phyloP scores from a whole-genome alignment of 2,888 invertebrate genomes.

The Agrypnus murinus region DNA sequence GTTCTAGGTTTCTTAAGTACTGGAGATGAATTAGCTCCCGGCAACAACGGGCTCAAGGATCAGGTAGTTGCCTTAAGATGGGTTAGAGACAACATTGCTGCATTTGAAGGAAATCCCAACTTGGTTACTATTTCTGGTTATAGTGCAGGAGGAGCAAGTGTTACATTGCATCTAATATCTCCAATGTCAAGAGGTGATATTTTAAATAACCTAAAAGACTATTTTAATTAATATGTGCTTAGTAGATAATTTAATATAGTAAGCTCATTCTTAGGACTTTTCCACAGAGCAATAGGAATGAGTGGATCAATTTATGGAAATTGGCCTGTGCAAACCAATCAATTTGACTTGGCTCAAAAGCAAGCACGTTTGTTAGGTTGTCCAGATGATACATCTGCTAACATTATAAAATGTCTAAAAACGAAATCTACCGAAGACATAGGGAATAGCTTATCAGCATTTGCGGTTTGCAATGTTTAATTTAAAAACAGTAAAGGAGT shows the following conservation, averaged over 20 bases:
- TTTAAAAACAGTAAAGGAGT: neutral
- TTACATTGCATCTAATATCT: conserved; percentile 75
- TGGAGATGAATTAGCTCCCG: conserved; percentile 78
- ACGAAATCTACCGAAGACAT: conserved; percentile 72
- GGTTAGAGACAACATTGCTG: conserved; percentile 78
- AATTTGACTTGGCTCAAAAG: conserved; percentile 75
- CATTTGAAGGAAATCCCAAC: conserved; percentile 81
- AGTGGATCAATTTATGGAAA: conserved; percentile 77
- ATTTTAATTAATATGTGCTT: neutral
- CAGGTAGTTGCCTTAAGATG: conserved; percentile 80
- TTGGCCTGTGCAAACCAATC: conserved; percentile 73
- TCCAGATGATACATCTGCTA: conserved; percentile 73
- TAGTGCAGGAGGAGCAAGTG: conserved; percentile 71
- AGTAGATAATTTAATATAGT: neutral
- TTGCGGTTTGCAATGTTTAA: conserved; percentile 68
- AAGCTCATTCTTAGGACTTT: conserved; percentile 77
- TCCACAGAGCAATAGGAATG: conserved; percentile 81
- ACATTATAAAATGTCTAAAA: conserved; percentile 77
- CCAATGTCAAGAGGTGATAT: conserved; percentile 79
- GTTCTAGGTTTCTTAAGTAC: conserved; percentile 72
- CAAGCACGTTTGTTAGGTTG: conserved; percentile 78
- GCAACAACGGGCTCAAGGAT: conserved; percentile 83
- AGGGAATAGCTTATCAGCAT: conserved; percentile 71
- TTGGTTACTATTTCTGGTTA: conserved; percentile 79
- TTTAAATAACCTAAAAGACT: too few species aligned